Conservation (phyloP, 1,140 invertebrate genomes). For the Eumeta japonica region DNA sequence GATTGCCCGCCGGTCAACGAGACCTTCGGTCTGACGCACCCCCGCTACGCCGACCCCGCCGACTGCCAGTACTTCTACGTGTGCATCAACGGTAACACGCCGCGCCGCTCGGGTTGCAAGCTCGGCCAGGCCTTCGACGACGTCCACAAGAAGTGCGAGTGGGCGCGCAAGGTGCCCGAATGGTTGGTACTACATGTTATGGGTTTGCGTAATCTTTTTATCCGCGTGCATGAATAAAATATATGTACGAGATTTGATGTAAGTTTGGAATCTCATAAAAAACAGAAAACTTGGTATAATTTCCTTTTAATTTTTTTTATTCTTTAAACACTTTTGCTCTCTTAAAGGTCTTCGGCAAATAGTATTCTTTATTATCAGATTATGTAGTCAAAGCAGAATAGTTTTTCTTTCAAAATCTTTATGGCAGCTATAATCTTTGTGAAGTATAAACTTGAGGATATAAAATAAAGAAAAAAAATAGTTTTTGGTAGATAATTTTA, state of each 20-base stretch:
- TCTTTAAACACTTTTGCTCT: too few relatives aligned
- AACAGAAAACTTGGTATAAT: too few relatives aligned
- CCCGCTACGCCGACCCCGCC: conserved; percentile 81
- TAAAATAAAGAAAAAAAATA: too few relatives aligned
- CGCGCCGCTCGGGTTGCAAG: conserved; percentile 81
- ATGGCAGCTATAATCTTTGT: too few relatives aligned
- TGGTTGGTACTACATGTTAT: conserved; percentile 67
- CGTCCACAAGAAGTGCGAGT: conserved; percentile 76
- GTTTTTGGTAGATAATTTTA: too few relatives aligned
- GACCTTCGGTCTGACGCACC: conserved; percentile 72
- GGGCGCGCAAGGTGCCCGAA: conserved; percentile 86
- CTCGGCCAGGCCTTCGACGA: conserved; percentile 91
- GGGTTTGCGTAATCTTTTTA: not conserved
- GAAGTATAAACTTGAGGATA: too few relatives aligned
- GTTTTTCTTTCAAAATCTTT: too few relatives aligned
- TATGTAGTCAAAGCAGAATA: not conserved
- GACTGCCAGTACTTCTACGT: conserved; percentile 93
- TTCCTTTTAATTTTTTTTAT: too few relatives aligned
- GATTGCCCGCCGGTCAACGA: conserved; percentile 78
- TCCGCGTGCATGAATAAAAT: not conserved
- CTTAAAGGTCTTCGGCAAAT: too few relatives aligned
- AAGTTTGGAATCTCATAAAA: too few relatives aligned
- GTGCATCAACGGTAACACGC: conserved; percentile 82
- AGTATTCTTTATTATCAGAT: too few relatives aligned
- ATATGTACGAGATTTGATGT: not conserved